A percentile compares a stretch with the other conserved stretches of the same genome.
phyloP scores from a whole-genome alignment of 2,888 invertebrate species.

The Exephanes ischioxanthus region DNA sequence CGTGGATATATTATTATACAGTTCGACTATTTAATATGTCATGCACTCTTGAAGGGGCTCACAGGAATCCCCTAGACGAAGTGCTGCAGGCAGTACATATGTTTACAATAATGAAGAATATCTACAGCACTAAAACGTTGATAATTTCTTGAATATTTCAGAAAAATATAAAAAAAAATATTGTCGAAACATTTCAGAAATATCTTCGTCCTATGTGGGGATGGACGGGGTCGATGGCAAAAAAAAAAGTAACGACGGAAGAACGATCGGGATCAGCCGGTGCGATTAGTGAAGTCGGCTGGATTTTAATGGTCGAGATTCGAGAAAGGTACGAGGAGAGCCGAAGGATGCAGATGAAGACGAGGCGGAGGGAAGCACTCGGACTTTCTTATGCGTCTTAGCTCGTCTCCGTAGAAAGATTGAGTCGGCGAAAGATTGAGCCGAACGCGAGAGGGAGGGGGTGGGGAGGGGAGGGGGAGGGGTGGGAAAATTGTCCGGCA shows the following conservation, averaged over 20 bases:
- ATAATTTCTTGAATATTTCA: no score
- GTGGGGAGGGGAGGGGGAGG: background rate
- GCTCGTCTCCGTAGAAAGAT: background rate
- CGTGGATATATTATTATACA: no score
- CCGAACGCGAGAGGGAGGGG: no score
- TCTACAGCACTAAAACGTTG: no score
- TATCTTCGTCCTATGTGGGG: no score
- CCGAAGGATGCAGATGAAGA: slow-evolving; percentile 7
- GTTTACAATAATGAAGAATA: no score
- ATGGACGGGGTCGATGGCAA: background rate
- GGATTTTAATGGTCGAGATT: slow-evolving; percentile 74
- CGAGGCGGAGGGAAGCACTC: slow-evolving; percentile 13
- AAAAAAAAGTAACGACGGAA: slow-evolving; percentile 10
- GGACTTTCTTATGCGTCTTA: background rate
- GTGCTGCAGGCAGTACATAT: no score
- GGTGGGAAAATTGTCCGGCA: slow-evolving; percentile 68
- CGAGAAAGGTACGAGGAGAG: slow-evolving; percentile 27
- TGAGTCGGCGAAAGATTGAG: slow-evolving; percentile 1
- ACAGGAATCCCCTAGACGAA: no score
- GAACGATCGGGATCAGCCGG: slow-evolving; percentile 7
- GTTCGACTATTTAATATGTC: no score
- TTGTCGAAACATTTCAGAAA: no score
- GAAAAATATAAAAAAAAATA: no score
- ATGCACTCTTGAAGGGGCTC: no score
- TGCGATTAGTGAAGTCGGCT: slow-evolving; percentile 62